A percentile compares a stretch with the other conserved stretches of the same genome.
Evolutionary conservation across 2,888 invertebrate species (phyloP).

Genomic region (Megamerina dolium): DNA sequence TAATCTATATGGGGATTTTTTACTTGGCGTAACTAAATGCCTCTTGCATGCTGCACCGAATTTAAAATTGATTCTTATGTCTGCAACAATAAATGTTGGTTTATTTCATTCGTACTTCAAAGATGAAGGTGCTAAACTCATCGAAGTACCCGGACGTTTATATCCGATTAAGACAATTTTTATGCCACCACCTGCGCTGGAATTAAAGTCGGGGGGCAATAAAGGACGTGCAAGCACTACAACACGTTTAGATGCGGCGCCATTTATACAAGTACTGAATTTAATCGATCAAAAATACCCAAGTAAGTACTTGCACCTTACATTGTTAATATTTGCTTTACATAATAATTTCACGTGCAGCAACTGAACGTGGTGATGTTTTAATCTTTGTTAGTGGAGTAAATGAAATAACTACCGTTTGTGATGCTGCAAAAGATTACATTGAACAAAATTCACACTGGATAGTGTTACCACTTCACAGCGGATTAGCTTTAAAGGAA

Average conservation of each 20-base stretch:
- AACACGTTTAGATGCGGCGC: conserved; percentile 82
- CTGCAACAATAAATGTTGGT: conserved; percentile 95
- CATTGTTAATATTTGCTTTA: conserved; percentile 5
- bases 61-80: conserved; percentile 93
- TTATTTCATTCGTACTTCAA: conserved; percentile 87
- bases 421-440: conserved; percentile 81
- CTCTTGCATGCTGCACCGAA: conserved; percentile 71
- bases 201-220: conserved; percentile 51
- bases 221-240: conserved; percentile 52
- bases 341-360: conserved; percentile 40
- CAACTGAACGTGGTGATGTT: conserved; percentile 84
- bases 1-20: conserved; percentile 89
- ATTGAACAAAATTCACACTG: conserved; percentile 68
- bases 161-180: conserved; percentile 90
- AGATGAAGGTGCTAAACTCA: conserved; percentile 70
- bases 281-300: conserved; percentile 87
- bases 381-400: conserved; percentile 93
- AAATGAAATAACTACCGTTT: conserved; percentile 82
- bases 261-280: conserved; percentile 87
- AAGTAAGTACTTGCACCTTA: conserved; percentile 26
- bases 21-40: conserved; percentile 91
- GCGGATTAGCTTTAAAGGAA: conserved; percentile 84
- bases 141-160: conserved; percentile 91
- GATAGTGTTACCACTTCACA: conserved; percentile 91
- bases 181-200: conserved; percentile 57